Percentiles rank a stretch among this genome's conserved stretches.
Conservation (phyloP, 1,140 invertebrate genomes). For the Ladona fulva region DNA sequence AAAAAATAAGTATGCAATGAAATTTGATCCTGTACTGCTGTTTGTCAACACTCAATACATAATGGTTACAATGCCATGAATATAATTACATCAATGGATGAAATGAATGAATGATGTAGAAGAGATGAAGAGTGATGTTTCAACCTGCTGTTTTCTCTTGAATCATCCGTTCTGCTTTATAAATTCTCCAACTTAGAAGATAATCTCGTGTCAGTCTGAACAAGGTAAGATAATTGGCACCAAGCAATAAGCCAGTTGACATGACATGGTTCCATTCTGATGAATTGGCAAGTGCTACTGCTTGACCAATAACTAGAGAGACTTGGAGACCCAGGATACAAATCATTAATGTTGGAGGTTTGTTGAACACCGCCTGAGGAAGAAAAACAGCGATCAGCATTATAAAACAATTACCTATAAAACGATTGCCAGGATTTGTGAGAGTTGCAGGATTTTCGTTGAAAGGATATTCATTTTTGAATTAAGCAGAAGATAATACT, state of each 20-base stretch:
- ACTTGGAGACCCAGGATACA: constrained; percentile 63
- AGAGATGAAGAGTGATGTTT: neutral
- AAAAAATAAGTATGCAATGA: too few species aligned
- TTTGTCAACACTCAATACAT: too few species aligned
- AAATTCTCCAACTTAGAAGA: constrained; percentile 71
- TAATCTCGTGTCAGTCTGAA: constrained; percentile 83
- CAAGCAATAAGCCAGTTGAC: constrained; percentile 71
- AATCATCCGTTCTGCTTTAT: constrained; percentile 61
- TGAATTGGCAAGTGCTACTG: constrained; percentile 64
- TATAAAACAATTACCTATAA: too few species aligned
- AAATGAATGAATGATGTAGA: too few species aligned
- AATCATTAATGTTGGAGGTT: constrained; percentile 73
- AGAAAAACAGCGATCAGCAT: too few species aligned
- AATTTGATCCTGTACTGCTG: too few species aligned
- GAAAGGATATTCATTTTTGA: too few species aligned
- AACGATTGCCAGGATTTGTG: too few species aligned
- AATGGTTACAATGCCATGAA: too few species aligned
- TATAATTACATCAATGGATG: too few species aligned
- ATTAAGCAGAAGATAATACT: too few species aligned
- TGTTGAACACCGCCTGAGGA: constrained; percentile 71
- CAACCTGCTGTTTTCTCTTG: constrained; percentile 42
- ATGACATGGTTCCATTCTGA: constrained; percentile 87
- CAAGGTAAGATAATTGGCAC: constrained; percentile 85
- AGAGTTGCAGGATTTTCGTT: too few species aligned
- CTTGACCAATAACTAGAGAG: constrained; percentile 61